phyloP scores from a whole-genome alignment of 2,113 vertebrate species.

The Oryzias melastigma region DNA sequence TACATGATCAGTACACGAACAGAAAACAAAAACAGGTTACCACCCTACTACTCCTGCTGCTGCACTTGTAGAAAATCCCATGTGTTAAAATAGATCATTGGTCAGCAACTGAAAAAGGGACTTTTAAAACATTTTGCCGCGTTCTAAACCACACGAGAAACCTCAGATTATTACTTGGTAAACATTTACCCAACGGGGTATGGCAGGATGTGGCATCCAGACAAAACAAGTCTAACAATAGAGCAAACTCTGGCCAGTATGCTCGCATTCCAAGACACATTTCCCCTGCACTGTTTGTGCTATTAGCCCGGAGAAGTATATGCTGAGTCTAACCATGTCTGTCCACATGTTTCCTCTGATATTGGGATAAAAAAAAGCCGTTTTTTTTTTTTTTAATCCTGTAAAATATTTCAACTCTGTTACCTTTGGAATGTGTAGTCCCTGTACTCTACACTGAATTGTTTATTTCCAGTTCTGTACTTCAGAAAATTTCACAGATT shows the following conservation, averaged over 20 bases:
- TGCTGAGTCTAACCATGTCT: not conserved
- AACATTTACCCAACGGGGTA: slow-evolving; percentile 44
- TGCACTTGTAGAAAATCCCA: slow-evolving; percentile 13
- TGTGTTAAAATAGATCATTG: not conserved
- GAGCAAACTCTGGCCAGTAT: slow-evolving; percentile 38
- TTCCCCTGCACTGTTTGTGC: slow-evolving; percentile 41
- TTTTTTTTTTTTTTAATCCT: not conserved
- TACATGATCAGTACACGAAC: not conserved
- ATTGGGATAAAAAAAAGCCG: not conserved
- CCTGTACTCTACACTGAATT: not conserved
- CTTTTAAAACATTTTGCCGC: not conserved
- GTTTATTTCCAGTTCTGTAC: slow-evolving; percentile 21
- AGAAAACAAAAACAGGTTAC: slow-evolving; percentile 2
- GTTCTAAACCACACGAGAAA: slow-evolving; percentile 10
- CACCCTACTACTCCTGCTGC: not conserved
- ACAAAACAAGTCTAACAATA: slow-evolving; percentile 64
- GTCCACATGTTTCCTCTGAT: not conserved
- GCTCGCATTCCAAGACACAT: slow-evolving; percentile 43
- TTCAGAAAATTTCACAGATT: slow-evolving; percentile 15
- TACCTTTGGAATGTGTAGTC: not conserved
- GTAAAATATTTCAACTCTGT: slow-evolving; percentile 15
- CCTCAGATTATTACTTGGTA: slow-evolving; percentile 27
- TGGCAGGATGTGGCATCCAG: slow-evolving; percentile 62
- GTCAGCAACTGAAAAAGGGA: not conserved
- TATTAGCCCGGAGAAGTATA: slow-evolving; percentile 16